Percentiles rank a stretch among this genome's conserved stretches.
phyloP scores from a whole-genome alignment of 2,113 vertebrate genomes.

The Callorhinus ursinus region DNA sequence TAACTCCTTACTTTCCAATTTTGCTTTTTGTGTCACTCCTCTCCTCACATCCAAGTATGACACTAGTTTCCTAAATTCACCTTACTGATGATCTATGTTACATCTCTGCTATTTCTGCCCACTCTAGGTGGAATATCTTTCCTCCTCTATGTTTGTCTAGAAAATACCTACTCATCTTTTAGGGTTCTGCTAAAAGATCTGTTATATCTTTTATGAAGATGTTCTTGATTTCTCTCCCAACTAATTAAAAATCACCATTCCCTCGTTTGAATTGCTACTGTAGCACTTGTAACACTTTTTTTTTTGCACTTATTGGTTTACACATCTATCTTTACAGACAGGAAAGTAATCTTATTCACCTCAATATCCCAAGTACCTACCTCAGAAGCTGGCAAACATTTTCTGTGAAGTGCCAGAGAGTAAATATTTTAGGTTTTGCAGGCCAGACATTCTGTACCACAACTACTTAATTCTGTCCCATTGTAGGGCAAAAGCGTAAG shows the following conservation, averaged over 20 bases:
- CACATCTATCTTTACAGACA: neutral
- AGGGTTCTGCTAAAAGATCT: neutral
- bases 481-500: neutral
- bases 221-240: neutral
- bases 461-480: neutral
- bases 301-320: neutral
- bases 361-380: neutral
- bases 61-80: neutral
- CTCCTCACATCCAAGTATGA: neutral
- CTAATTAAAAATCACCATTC: neutral
- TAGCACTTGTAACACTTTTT: neutral
- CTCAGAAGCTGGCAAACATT: neutral
- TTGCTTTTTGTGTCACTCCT: constrained; percentile 11
- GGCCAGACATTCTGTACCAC: neutral
- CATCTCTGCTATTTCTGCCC: constrained; percentile 8
- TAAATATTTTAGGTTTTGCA: constrained; percentile 19
- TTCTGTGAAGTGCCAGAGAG: neutral
- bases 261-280: neutral
- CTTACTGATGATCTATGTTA: neutral
- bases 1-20: neutral
- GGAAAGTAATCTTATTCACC: neutral
- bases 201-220: neutral
- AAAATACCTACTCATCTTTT: neutral
- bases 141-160: neutral
- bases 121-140: neutral